Conservation (phyloP, 1,140 invertebrate species). For the Drosophila oshimai region DNA sequence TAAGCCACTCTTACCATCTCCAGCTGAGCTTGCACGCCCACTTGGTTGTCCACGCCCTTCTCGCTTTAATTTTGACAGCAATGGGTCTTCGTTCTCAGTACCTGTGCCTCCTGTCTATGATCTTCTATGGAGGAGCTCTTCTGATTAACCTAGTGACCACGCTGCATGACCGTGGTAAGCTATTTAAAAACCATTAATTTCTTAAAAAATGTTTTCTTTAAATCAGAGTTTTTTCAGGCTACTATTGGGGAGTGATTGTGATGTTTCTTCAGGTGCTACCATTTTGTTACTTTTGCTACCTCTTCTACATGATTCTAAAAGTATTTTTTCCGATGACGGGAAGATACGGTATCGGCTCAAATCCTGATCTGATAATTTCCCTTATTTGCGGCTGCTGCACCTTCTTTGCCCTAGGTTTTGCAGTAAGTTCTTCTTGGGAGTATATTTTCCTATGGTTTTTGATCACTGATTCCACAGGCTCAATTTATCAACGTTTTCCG, state of each 20-base stretch:
- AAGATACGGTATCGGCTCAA: constrained; percentile 85
- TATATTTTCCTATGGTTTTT: too few species aligned
- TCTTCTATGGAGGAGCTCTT: constrained; percentile 61
- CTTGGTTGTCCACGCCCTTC: constrained; percentile 33
- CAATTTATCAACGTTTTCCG: constrained; percentile 69
- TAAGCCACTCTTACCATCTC: constrained; percentile 32
- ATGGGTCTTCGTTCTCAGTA: constrained; percentile 51
- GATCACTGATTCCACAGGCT: constrained; percentile 13
- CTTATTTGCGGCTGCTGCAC: constrained; percentile 82
- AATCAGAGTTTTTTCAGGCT: too few species aligned
- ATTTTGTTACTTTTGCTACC: constrained; percentile 85
- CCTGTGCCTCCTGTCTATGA: constrained; percentile 48
- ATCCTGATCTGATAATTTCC: constrained; percentile 85
- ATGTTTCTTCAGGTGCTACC: constrained; percentile 77
- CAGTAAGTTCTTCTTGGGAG: constrained; percentile 22
- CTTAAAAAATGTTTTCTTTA: neutral
- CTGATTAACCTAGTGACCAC: constrained; percentile 57
- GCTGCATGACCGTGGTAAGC: constrained; percentile 68
- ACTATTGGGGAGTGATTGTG: constrained; percentile 85
- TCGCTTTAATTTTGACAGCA: constrained; percentile 26
- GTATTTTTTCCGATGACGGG: constrained; percentile 87
- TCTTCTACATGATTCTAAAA: constrained; percentile 87
- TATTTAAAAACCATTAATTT: too few species aligned
- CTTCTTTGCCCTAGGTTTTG: constrained; percentile 58
- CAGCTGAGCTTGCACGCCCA: constrained; percentile 61